Conservation (phyloP, 2,888 invertebrate species). For the Alloplasta piceator region DNA sequence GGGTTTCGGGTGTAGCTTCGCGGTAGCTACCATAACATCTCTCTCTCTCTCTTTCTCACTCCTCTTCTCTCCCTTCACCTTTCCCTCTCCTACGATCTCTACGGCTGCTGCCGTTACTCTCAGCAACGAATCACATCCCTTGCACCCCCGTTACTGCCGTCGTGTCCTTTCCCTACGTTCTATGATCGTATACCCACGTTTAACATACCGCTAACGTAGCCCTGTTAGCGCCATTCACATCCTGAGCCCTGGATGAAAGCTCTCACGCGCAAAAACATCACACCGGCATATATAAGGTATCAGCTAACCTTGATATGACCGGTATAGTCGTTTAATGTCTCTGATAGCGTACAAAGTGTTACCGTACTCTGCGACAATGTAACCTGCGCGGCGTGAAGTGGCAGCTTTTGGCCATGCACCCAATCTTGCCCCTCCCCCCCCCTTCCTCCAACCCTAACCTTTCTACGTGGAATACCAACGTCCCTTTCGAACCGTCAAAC, state of each 20-base stretch:
- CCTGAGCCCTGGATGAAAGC: conserved; percentile 8
- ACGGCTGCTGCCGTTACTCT: not conserved
- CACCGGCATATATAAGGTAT: conserved; percentile 14
- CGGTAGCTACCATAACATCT: conserved; percentile 57
- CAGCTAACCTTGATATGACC: conserved; percentile 28
- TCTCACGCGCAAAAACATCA: not conserved
- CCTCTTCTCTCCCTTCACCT: conserved; percentile 20
- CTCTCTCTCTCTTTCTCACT: conserved; percentile 54
- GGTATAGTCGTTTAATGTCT: conserved; percentile 27
- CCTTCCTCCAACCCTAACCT: conserved; percentile 38
- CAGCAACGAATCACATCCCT: conserved; percentile 18
- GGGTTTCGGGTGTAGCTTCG: conserved; percentile 73
- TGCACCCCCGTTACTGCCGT: conserved; percentile 20
- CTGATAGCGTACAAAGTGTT: conserved; percentile 32
- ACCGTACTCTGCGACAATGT: conserved; percentile 15
- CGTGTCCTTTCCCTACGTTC: conserved; percentile 36
- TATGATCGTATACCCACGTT: conserved; percentile 26
- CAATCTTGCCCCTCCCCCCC: not conserved
- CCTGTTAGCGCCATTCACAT: conserved; percentile 17
- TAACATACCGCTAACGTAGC: conserved; percentile 28
- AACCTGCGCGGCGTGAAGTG: conserved; percentile 30
- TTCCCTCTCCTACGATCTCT: not conserved
- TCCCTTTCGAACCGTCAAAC: conserved; percentile 54
- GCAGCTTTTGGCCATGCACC: conserved; percentile 30
- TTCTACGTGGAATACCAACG: conserved; percentile 30